Base-by-base conservation (phyloP, 2,113 vertebrate species). In the Chroicocephalus ridibundus region DNA sequence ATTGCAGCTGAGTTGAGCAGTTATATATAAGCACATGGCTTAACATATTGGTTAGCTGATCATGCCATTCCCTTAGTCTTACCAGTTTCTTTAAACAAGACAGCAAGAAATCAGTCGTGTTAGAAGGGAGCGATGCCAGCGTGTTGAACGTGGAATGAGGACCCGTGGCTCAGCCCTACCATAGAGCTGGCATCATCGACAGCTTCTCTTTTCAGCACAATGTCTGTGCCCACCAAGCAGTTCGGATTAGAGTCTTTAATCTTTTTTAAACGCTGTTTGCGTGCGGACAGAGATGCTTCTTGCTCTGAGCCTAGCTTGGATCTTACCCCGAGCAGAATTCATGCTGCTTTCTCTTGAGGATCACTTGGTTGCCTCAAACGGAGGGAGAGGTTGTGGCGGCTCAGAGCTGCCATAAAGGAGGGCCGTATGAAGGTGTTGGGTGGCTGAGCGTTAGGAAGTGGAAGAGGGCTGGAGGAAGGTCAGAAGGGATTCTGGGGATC, bases 331-430 rank as follows among this genome's bases (percentile, higher is more conserved):
- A 94, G 91, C 78, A 83, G 68, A 60, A 87, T 42, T 80, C 62
- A n/a, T 2, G 88, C 87, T 91, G 97, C 95, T 98, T 97, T 94
- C 95, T 94, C 95, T 69, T 55, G 64, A 92, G 86, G 81, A 83
- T 91, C 86, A 64, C 62, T 94, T 93, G 19, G 10, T 86, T 75
- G 91, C 78, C 68, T 93, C 42, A n/a, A 62, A 85, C 47, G 31
- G 89, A 88, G 75, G 79, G 91, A 76, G 83, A 94, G 86, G 44
- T 27, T 69, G 65, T 40, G 82, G 79, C 47, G 29, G 60, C 52
- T 74, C 0, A 3, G 42, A 64, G 82, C 74, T 95, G 83, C 91
- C 95, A 85, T n/a, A 54, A 78, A 79, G 75, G 89, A 95, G 86
- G 70, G 91, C 61, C 19, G 49, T 16, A 6, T 24, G 19, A 32